Percentiles rank a stretch among this genome's conserved stretches.
Evolutionary conservation across 2,113 vertebrate genomes (phyloP).

Genomic region (Paradoxurus hermaphroditus): DNA sequence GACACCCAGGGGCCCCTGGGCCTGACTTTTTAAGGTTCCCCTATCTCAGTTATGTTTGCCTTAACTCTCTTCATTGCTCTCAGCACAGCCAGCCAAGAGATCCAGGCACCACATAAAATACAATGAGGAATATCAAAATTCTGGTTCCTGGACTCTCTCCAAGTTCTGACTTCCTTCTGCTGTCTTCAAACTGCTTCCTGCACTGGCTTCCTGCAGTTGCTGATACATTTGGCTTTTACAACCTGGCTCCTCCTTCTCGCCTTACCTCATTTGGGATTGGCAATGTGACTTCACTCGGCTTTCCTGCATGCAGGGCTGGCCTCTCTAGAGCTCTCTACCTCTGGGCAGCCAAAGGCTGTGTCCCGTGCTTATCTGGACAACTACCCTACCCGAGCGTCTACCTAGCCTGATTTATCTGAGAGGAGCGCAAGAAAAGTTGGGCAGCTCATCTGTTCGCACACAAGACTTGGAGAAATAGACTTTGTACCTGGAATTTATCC

Average conservation of each 20-base stretch:
- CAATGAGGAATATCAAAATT: not conserved
- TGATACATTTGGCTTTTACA: not conserved
- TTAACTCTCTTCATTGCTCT: not conserved
- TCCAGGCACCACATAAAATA: not conserved
- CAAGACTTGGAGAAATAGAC: not conserved
- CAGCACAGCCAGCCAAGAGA: not conserved
- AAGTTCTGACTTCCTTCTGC: not conserved
- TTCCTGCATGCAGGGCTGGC: not conserved
- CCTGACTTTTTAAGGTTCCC: not conserved
- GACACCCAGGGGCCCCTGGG: no score
- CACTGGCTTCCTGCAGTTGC: not conserved
- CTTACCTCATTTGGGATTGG: not conserved
- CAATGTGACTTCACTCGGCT: not conserved
- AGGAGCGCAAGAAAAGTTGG: not conserved
- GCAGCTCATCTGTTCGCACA: conserved; percentile 20
- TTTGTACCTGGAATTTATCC: not conserved
- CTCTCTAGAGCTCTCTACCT: not conserved
- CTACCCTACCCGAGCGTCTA: not conserved
- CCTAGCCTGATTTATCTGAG: not conserved
- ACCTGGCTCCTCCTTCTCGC: not conserved
- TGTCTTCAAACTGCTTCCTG: not conserved
- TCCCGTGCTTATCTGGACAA: not conserved
- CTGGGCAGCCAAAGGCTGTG: not conserved
- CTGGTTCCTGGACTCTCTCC: not conserved
- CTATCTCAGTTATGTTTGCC: not conserved